Evolutionary conservation across 23 tunicate species (phyloP).

Genomic region (Styela plicata): DNA sequence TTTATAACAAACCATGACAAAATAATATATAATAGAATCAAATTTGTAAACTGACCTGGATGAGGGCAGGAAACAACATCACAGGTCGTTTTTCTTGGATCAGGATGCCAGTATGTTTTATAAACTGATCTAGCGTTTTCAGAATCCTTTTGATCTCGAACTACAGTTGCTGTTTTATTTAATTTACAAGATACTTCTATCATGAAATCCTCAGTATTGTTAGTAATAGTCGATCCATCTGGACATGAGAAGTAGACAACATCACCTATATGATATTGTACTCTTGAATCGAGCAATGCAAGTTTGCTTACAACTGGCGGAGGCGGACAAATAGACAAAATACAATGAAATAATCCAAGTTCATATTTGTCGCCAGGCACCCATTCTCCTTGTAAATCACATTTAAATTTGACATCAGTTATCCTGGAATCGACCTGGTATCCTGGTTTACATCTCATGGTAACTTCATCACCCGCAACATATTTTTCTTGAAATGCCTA

Average conservation of each 20-base stretch:
- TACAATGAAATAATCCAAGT: conserved; percentile 41
- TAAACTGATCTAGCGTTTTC: conserved; percentile 10
- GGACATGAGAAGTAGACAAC: conserved; percentile 41
- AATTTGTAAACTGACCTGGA: conserved; percentile 39
- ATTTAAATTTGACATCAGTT: conserved; percentile 15
- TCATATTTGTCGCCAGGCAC: conserved; percentile 12
- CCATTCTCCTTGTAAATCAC: conserved; percentile 58
- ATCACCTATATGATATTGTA: conserved; percentile 27
- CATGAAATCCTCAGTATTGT: not conserved
- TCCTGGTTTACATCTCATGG: conserved; percentile 40
- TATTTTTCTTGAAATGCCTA: conserved; percentile 17
- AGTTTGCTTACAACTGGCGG: conserved; percentile 22
- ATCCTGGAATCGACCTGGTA: conserved; percentile 32
- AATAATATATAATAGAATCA: too few relatives aligned
- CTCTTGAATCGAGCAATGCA: not conserved
- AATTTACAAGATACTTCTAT: not conserved
- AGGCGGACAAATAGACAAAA: conserved; percentile 20
- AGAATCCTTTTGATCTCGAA: conserved; percentile 1
- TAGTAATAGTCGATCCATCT: conserved; percentile 7
- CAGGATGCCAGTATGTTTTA: conserved; percentile 35
- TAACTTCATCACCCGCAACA: conserved; percentile 48
- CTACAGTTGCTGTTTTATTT: not conserved
- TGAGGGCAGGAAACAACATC: conserved; percentile 20
- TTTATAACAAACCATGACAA: too few relatives aligned
- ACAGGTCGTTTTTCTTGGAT: conserved; percentile 10